A percentile compares a stretch with the other conserved stretches of the same genome.
Evolutionary conservation across 1,140 invertebrate genomes (phyloP).

Genomic region (Choristoneura fumiferana): DNA sequence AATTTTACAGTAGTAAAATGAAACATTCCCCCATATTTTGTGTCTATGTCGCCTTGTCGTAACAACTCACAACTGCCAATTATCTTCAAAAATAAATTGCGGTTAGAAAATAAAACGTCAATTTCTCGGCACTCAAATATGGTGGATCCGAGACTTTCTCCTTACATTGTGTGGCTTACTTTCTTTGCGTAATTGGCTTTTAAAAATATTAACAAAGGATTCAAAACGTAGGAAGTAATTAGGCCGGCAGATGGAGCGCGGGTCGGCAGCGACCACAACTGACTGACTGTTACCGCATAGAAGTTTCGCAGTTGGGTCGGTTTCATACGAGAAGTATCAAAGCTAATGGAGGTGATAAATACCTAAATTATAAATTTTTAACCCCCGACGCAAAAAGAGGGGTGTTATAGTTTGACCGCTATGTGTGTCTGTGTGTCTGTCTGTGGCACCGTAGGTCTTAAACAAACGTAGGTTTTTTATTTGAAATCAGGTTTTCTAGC

Average conservation of each 20-base stretch:
- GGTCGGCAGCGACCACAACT: conserved; percentile 48
- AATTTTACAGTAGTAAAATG: too few species aligned
- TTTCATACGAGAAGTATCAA: too few species aligned
- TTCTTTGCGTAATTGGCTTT: conserved; percentile 67
- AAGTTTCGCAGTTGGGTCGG: too few species aligned
- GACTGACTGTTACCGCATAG: conserved; percentile 29
- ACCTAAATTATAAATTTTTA: too few species aligned
- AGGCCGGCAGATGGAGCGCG: conserved; percentile 59
- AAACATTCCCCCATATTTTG: conserved; percentile 1
- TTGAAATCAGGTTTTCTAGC: too few species aligned
- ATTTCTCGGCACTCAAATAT: conserved; percentile 57
- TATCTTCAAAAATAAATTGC: conserved; percentile 28
- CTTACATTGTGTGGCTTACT: conserved; percentile 53
- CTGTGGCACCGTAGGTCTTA: too few species aligned
- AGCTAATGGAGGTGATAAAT: too few species aligned
- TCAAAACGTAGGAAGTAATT: conserved; percentile 70
- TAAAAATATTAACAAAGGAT: conserved; percentile 57
- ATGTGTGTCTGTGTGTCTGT: too few species aligned
- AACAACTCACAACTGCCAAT: not conserved
- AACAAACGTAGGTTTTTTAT: too few species aligned
- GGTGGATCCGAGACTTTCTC: conserved; percentile 59
- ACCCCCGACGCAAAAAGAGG: too few species aligned
- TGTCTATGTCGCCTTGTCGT: not conserved
- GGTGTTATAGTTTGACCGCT: too few species aligned
- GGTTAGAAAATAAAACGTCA: conserved; percentile 53